Conservation (phyloP, 30 jellyfish, hydroid and myxozoan species). For the Aurelia sp. region DNA sequence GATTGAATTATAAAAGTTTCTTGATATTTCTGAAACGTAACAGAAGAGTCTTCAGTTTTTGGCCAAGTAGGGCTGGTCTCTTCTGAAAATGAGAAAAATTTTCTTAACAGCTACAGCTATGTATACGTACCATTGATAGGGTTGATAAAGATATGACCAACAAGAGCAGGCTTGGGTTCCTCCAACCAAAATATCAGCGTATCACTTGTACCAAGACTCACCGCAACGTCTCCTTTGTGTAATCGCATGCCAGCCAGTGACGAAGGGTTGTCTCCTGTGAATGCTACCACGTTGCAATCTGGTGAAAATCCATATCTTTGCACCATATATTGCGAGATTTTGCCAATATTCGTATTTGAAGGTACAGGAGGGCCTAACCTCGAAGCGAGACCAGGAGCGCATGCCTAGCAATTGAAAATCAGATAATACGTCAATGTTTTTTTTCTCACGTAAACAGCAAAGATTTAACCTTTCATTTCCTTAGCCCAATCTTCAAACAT, state of each 20-base stretch:
- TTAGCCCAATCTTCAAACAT: too few relatives aligned
- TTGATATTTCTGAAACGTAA: too few relatives aligned
- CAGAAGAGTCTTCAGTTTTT: too few relatives aligned
- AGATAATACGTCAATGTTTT: neutral
- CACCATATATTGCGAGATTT: conserved; percentile 71
- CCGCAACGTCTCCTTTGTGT: conserved; percentile 83
- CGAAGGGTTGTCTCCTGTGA: conserved; percentile 95
- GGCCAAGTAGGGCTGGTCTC: too few relatives aligned
- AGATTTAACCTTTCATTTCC: too few relatives aligned
- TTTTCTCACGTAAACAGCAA: too few relatives aligned
- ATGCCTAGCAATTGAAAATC: conserved; percentile 62
- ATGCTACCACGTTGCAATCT: conserved; percentile 75
- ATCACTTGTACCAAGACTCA: conserved; percentile 96
- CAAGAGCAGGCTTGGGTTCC: conserved; percentile 58
- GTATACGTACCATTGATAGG: conserved; percentile 77
- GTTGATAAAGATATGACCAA: conserved; percentile 88
- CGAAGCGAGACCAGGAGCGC: conserved; percentile 72
- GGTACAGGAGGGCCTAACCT: conserved; percentile 84
- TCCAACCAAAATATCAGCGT: conserved; percentile 80
- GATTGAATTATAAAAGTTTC: too few relatives aligned
- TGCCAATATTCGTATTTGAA: conserved; percentile 68
- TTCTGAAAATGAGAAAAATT: neutral
- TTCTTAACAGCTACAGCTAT: neutral
- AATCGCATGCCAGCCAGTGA: conserved; percentile 94
- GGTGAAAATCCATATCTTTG: conserved; percentile 72